Evolutionary conservation across 2,113 vertebrate species (phyloP).

Genomic region (Epinephelus moara): DNA sequence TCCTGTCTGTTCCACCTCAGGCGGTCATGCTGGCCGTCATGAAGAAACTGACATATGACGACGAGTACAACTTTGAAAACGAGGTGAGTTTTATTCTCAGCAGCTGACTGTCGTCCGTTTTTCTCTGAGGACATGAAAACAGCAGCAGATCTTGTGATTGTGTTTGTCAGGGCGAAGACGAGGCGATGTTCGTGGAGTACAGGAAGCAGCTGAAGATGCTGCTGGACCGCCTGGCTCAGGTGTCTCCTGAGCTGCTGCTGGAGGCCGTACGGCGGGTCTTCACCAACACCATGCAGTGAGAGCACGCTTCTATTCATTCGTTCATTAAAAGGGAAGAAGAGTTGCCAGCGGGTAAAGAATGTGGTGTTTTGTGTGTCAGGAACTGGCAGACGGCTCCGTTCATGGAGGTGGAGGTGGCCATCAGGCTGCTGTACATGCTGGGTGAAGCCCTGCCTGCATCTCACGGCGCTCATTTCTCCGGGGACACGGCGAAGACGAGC

Average conservation of each 20-base stretch:
- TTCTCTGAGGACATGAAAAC: rapidly evolving
- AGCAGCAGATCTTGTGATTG: too few species aligned
- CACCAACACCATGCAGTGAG: conserved; percentile 93
- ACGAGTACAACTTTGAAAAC: conserved; percentile 99
- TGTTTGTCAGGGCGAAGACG: conserved; percentile 92
- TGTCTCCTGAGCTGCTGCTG: conserved; percentile 94
- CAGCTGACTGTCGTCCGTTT: background rate
- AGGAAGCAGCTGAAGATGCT: conserved; percentile 97
- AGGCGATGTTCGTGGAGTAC: conserved; percentile 99
- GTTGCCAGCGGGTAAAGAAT: too few species aligned
- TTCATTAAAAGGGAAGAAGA: background rate
- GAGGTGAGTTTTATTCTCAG: conserved; percentile 84
- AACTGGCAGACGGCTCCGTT: conserved; percentile 92
- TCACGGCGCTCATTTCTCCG: conserved; percentile 96
- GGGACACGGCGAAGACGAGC: conserved; percentile 93
- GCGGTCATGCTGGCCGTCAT: conserved; percentile 97
- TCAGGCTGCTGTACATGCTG: conserved; percentile 96
- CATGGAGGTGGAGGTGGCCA: conserved; percentile 98
- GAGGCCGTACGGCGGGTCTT: conserved; percentile 93
- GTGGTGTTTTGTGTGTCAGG: conserved; percentile 74
- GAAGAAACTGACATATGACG: conserved; percentile 98
- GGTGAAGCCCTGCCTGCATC: conserved; percentile 96
- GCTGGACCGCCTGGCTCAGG: conserved; percentile 96
- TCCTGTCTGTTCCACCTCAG: conserved; percentile 76
- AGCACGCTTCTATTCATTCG: background rate